A percentile compares a stretch with the other conserved stretches of the same genome.
These are phyloP conservation scores for Phoebastria nigripes DNA, from an alignment of 2,797 vertebrate species.

Conservation along the genomic window DNA sequence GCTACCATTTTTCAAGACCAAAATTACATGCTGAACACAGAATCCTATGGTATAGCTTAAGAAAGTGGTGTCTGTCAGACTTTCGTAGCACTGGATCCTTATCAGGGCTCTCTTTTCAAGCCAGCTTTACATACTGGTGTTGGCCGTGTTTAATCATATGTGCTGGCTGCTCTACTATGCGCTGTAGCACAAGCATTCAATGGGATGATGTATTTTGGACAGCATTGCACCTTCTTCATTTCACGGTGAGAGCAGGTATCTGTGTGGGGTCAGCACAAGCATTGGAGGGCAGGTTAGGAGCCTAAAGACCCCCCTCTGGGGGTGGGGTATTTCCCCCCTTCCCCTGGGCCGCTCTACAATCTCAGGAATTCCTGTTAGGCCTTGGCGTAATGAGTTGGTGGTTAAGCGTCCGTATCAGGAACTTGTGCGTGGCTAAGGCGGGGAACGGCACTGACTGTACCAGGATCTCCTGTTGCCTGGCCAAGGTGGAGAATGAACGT, in stretches of 20 bases:
- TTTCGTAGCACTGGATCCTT: neutral
- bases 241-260: neutral
- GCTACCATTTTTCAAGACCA: neutral
- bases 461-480: too few species aligned
- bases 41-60: neutral
- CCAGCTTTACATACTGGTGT: neutral
- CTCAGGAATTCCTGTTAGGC: too few species aligned
- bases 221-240: neutral
- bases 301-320: neutral
- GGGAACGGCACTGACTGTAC: too few species aligned
- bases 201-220: neutral
- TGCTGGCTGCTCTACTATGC: neutral
- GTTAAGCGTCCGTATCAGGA: too few species aligned
- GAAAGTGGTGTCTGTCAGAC: neutral
- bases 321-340: too few species aligned
- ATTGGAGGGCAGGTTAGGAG: neutral
- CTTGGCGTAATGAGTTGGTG: too few species aligned
- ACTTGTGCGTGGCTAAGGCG: too few species aligned
- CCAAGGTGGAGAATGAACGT: too few species aligned
- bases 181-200: neutral
- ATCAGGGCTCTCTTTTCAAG: neutral
- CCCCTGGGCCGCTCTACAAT: too few species aligned
- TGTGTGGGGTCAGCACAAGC: neutral
- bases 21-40: neutral
- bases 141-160: accelerated